Evolutionary conservation across 2,113 vertebrate genomes (phyloP).

Genomic region (Apodemus speciosus): DNA sequence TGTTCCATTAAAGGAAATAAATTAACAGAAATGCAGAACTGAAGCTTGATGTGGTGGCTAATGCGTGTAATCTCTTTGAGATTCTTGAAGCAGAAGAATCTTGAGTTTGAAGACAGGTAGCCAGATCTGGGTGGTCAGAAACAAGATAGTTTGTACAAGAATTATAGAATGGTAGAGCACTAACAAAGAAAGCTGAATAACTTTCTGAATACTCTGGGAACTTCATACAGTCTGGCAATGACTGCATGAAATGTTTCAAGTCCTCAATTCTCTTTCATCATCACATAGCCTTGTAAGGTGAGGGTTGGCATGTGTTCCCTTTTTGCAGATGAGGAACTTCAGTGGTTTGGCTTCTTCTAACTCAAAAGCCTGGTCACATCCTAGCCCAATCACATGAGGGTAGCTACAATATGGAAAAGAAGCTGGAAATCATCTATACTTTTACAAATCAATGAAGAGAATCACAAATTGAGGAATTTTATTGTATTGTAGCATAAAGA

Average conservation of each 20-base stretch:
- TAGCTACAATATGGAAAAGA: background rate
- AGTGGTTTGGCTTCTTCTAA: background rate
- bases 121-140: background rate
- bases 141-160: background rate
- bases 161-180: background rate
- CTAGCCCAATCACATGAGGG: background rate
- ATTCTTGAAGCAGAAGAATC: background rate
- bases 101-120: background rate
- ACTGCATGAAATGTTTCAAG: background rate
- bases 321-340: background rate
- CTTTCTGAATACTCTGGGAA: background rate
- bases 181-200: background rate
- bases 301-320: background rate
- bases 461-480: background rate
- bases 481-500: background rate
- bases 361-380: background rate
- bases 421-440: background rate
- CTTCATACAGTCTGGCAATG: background rate
- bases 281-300: background rate
- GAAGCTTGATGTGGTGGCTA: background rate
- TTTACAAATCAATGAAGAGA: background rate
- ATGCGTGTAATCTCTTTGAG: background rate
- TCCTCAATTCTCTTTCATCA: background rate
- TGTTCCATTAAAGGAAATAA: conserved; percentile 7
- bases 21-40: background rate